A percentile compares a stretch with the other conserved stretches of the same genome.
Evolutionary conservation across 1,140 invertebrate genomes (phyloP).

Genomic region (Neotoxoptera formosana): DNA sequence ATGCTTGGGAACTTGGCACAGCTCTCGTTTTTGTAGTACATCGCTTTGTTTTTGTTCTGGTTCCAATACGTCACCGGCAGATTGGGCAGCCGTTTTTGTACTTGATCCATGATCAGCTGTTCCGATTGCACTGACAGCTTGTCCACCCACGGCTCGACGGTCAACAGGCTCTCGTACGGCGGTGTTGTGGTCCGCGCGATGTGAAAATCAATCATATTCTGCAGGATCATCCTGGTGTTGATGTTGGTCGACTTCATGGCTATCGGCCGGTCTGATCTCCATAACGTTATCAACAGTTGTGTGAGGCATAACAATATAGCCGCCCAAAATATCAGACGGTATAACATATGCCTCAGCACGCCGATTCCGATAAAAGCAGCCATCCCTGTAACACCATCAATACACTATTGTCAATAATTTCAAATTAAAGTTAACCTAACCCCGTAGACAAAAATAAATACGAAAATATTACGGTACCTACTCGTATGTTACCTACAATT

Average conservation of each 20-base stretch:
- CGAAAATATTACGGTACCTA: background rate
- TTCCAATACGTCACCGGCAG: slow-evolving; percentile 85
- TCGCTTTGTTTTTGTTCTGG: slow-evolving; percentile 75
- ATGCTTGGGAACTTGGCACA: slow-evolving; percentile 84
- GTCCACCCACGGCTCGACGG: slow-evolving; percentile 71
- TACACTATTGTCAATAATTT: background rate
- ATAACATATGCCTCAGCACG: slow-evolving; percentile 39
- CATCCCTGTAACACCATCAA: slow-evolving; percentile 25
- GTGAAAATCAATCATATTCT: slow-evolving; percentile 29
- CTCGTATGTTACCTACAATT: background rate
- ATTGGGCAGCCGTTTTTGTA: slow-evolving; percentile 78
- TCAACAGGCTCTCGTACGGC: slow-evolving; percentile 32
- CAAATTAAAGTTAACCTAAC: background rate
- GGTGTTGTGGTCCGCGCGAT: background rate
- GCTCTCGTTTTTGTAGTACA: slow-evolving; percentile 76
- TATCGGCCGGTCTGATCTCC: background rate
- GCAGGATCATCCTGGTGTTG: slow-evolving; percentile 16
- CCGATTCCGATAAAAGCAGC: background rate
- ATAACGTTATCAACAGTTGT: slow-evolving; percentile 27
- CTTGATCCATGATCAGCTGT: slow-evolving; percentile 77
- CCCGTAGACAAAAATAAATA: background rate
- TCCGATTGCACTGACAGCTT: slow-evolving; percentile 74
- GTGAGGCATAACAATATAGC: slow-evolving; percentile 24
- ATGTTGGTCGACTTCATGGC: background rate
- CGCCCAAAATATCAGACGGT: slow-evolving; percentile 52